Base-by-base conservation (phyloP, 2,888 invertebrate genomes). In the Lithophane socia region DNA sequence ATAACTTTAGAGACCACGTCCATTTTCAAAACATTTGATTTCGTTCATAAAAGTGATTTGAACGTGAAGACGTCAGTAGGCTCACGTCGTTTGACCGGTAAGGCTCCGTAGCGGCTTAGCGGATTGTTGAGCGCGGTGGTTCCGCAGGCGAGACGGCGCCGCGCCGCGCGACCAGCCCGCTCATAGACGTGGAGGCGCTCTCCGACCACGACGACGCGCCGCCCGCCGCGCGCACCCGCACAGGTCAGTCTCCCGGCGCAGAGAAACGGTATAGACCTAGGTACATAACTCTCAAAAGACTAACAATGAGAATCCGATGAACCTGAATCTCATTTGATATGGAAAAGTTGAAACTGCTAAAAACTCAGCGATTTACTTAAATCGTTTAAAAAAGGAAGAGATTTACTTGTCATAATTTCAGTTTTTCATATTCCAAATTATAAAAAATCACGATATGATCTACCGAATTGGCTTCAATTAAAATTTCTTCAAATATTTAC, bases 101-200 rank as follows among this genome's bases (percentile, higher is more conserved):
- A 84, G 87, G 85, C 86, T 86, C 83, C 85, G 89, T 90, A 89
- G 89, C 89, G 90, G 87, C 85, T 79, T 86, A 84, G 90, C 90
- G 88, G 89, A 89, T 90, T 85, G 89, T 87, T 88, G 88, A 83
- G 89, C 82, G 88, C 83, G 89, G 90, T 90, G 91, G 92, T 92
- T 92, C 88, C 89, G 89, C 95, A 97, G 97, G 97, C 97, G 97
- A 97, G 96, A 97, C 97, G 96, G 97, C 97, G 93, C 93, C 97
- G 95, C 94, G 97, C 94, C 95, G 97, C 95, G 94, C 96, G 96
- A 92, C 97, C 96, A 97, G 97, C 95, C 97, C 98, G 91, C 97
- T 97, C 94, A 97, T 97, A 92, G 97, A 97, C 95, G 97, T 97
- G 93, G 97, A 97, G 95, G 97, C 97, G 90, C 97, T 97, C 88